Evolutionary conservation across 2,113 vertebrate genomes (phyloP), one percentile per base, ranked within the genome.

Genomic region (Rhynchomys soricoides): DNA sequence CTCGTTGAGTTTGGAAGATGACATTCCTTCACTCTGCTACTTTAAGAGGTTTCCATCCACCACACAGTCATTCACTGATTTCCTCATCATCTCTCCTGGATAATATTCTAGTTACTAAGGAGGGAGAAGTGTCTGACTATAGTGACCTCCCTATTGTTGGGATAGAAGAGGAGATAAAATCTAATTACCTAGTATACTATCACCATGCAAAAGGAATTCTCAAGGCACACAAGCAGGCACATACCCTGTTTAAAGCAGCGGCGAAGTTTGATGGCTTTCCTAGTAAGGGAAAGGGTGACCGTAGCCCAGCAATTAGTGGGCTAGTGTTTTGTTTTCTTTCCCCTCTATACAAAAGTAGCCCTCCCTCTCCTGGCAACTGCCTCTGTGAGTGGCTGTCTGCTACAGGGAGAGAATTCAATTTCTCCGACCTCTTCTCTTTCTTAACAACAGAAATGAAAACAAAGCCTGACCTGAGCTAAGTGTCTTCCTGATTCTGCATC

Each of bases 191-290:
- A 40, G 29, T 16, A 37, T 12, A 73, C 50, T 88, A 37, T 40
- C 50, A 50, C 16, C 71, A 90, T 45, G 55, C 24, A 59, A 97
- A 55, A 81, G 37, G 48, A 29, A n/a, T 71, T 85, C n/a, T 52
- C 48, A 59, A 52, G 66, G 17, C 31, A 17, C 59, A 24, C 40
- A 71, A 90, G 52, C 40, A 62, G 22, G 24, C 31, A 26, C 1
- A 3, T 16, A 2, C 31, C 4, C 3, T n/a, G 11, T 5, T 62
- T 68, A 52, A 88, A 90, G 50, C 26, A 45, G 68, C 52, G 59
- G 40, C 8, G 57, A 40, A 24, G 21, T 52, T 4, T 31, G 57
- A 70, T 43, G 19, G 6, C 59, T 59, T 85, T 34, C 9, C 40
- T 40, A 1, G 9, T 2, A 34, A 0, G 43, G 15, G 68, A 48